Evolutionary conservation across 2,888 invertebrate genomes (phyloP).

Genomic region (Dolichomitus sp.): DNA sequence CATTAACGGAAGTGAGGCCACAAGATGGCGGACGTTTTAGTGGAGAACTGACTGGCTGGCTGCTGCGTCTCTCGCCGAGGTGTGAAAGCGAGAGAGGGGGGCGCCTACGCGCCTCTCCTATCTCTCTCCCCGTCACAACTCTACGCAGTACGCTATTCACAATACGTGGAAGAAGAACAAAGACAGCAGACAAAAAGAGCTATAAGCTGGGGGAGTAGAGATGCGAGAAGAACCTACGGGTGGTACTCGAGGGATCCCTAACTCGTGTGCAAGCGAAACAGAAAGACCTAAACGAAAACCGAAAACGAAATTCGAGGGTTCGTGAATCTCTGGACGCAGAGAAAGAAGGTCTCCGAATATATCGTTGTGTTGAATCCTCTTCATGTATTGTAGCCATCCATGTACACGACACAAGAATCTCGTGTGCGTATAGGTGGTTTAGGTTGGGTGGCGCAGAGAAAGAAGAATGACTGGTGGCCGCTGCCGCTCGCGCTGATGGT

Average conservation of each 20-base stretch:
- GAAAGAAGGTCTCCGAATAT: constrained; percentile 57
- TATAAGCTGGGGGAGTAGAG: constrained; percentile 56
- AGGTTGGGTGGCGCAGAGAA: constrained; percentile 78
- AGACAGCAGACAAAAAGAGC: constrained; percentile 59
- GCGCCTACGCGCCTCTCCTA: constrained; percentile 73
- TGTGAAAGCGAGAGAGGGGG: constrained; percentile 70
- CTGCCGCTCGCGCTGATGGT: constrained; percentile 71
- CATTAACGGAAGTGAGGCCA: constrained; percentile 85
- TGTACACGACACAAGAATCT: constrained; percentile 35
- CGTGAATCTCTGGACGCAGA: constrained; percentile 52
- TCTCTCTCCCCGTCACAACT: constrained; percentile 32
- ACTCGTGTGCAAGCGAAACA: constrained; percentile 37
- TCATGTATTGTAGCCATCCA: constrained; percentile 1
- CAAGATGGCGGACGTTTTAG: constrained; percentile 82
- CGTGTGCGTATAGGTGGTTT: constrained; percentile 71
- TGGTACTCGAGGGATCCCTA: constrained; percentile 51
- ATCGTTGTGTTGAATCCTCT: constrained; percentile 36
- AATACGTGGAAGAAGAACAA: constrained; percentile 60
- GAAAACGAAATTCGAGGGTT: constrained; percentile 60
- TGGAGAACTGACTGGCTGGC: constrained; percentile 46
- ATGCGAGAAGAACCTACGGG: constrained; percentile 63
- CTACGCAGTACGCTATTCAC: constrained; percentile 10
- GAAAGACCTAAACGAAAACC: constrained; percentile 34
- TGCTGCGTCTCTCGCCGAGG: constrained; percentile 59
- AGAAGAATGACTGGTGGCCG: constrained; percentile 81